Evolutionary conservation across 2,888 invertebrate species (phyloP).

Genomic region (Achlya flavicornis): DNA sequence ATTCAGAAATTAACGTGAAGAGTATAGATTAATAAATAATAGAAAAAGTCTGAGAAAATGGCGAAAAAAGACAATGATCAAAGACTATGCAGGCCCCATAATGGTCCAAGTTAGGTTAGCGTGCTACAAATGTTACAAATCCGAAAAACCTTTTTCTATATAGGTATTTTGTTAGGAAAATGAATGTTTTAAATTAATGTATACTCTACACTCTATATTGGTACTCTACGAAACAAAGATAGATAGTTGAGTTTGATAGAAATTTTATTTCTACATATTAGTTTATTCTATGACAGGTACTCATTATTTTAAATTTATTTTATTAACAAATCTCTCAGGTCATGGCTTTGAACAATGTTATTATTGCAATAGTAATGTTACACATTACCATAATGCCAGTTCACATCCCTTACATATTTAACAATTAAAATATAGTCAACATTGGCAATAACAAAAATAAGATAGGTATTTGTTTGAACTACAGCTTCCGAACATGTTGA

Average conservation of each 20-base stretch:
- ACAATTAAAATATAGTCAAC: slow-evolving; percentile 8
- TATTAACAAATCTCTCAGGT: neutral
- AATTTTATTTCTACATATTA: slow-evolving; percentile 47
- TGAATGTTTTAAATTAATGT: no score
- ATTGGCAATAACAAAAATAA: slow-evolving; percentile 14
- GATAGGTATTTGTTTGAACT: slow-evolving; percentile 24
- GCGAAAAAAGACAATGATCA: no score
- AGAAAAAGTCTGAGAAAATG: no score
- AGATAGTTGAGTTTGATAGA: slow-evolving; percentile 26
- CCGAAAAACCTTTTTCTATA: no score
- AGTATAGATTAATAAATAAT: no score
- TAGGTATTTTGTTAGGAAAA: no score
- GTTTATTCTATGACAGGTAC: neutral
- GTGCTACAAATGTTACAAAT: no score
- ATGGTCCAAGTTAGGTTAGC: no score
- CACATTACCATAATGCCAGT: slow-evolving; percentile 14
- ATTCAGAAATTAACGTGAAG: no score
- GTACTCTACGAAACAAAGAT: neutral
- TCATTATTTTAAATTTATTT: no score
- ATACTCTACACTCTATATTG: no score
- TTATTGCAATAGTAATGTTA: neutral
- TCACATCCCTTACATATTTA: slow-evolving; percentile 22
- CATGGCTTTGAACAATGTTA: neutral
- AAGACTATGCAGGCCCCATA: no score
- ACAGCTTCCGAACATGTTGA: slow-evolving; percentile 78